A percentile compares a stretch with the other conserved stretches of the same genome.
phyloP scores from a whole-genome alignment of 2,113 vertebrate genomes.

The Synodontis membranacea region DNA sequence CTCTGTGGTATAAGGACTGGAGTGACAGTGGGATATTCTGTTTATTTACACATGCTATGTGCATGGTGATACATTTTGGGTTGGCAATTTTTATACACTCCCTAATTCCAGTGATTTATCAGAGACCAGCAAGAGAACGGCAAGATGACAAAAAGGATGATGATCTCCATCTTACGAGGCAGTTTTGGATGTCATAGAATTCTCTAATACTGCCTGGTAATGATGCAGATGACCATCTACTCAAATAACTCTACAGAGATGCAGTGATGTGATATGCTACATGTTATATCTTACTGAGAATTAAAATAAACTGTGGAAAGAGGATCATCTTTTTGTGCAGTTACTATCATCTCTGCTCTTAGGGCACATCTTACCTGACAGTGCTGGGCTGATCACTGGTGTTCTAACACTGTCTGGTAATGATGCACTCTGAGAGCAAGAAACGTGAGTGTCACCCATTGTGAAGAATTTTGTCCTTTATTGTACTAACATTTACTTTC shows the following conservation, averaged over 20 bases:
- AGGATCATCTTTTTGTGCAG: not conserved
- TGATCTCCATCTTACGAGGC: constrained; percentile 88
- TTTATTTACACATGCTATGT: not conserved
- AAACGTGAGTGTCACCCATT: not conserved
- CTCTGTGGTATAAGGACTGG: not conserved
- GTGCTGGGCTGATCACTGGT: constrained; percentile 80
- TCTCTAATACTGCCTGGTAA: constrained; percentile 97
- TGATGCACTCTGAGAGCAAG: constrained; percentile 82
- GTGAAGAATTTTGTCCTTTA: not conserved
- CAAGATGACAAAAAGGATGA: constrained; percentile 57
- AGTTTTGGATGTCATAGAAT: constrained; percentile 84
- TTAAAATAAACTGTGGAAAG: constrained; percentile 2
- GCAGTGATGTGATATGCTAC: not conserved
- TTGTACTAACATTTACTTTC: not conserved
- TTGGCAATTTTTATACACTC: not conserved
- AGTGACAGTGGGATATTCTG: not conserved
- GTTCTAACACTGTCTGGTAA: constrained; percentile 97
- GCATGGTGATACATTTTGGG: not conserved
- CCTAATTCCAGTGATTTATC: not conserved
- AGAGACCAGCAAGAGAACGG: not conserved
- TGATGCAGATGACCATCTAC: constrained; percentile 82
- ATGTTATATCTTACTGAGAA: not conserved
- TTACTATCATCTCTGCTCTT: constrained; percentile 64
- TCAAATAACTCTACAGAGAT: constrained; percentile 55
- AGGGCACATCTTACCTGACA: constrained; percentile 88